These are phyloP conservation scores for Urophycis tenuis DNA, from an alignment of 2,797 vertebrate genomes.

Conservation along the genomic window DNA sequence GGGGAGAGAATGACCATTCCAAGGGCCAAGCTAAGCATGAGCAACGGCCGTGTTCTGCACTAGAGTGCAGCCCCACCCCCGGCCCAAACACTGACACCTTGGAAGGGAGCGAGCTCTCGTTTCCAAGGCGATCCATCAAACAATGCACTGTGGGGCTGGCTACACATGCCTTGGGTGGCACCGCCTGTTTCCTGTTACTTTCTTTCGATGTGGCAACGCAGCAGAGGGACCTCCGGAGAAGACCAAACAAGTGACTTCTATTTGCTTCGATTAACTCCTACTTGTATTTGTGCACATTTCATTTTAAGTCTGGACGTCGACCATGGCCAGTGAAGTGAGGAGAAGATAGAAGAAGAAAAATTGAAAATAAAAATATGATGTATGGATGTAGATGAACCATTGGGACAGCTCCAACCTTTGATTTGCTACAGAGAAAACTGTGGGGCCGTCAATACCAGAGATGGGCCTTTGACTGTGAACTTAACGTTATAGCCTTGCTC, in stretches of 20 bases:
- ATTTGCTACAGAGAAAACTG: slow-evolving; percentile 33
- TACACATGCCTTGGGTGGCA: slow-evolving; percentile 25
- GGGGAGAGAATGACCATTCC: slow-evolving; percentile 72
- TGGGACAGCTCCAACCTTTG: slow-evolving; percentile 33
- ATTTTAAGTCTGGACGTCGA: slow-evolving; percentile 44
- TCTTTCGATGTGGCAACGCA: slow-evolving; percentile 39
- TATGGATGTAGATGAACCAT: slow-evolving; percentile 39
- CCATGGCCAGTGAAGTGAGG: slow-evolving; percentile 27
- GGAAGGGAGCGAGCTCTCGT: slow-evolving; percentile 39
- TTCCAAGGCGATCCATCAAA: slow-evolving; percentile 34
- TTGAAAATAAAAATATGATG: background rate
- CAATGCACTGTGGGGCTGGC: slow-evolving; percentile 3
- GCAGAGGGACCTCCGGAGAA: slow-evolving; percentile 35
- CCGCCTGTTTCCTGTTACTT: slow-evolving; percentile 26
- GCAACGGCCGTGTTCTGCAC: slow-evolving; percentile 59
- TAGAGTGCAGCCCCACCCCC: slow-evolving; percentile 39
- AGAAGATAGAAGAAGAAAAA: slow-evolving; percentile 32
- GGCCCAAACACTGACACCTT: slow-evolving; percentile 4
- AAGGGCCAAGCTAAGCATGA: slow-evolving; percentile 68
- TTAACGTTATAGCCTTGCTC: slow-evolving; percentile 41
- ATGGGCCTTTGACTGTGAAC: slow-evolving; percentile 53
- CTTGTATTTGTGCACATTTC: slow-evolving; percentile 15
- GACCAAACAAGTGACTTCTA: slow-evolving; percentile 35
- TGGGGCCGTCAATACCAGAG: slow-evolving; percentile 33
- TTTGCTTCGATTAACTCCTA: slow-evolving; percentile 8